Base-by-base conservation (phyloP, 2,888 invertebrate genomes). In the Eupithecia centaureata region DNA sequence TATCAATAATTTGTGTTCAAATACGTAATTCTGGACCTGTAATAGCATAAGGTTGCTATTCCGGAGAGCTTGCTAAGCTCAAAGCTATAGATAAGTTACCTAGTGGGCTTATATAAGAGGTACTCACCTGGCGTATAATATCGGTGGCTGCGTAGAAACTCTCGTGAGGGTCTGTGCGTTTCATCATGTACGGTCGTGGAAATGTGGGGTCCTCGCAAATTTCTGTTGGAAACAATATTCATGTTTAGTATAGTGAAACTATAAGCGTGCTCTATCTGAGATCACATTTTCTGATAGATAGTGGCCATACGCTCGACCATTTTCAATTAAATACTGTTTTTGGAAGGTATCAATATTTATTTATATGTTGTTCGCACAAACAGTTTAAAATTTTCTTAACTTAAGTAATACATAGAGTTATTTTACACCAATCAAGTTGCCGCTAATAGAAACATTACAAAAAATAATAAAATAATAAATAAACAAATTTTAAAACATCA, bases 101-200 rank as follows among this genome's bases (percentile, higher is more conserved):
- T 18, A 51, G 51, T 51, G 27, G 15, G 15, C n/a, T 52, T 42
- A 47, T 47, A 22, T 10, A 47, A 32, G 12, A 8, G 60, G 65
- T 81, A 92, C 92, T 90, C 77, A 92, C 92, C 72, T 92, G 96
- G 76, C 92, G 96, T 79, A 96, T 94, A 79, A 97, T 96, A 82
- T 97, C 96, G 1, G 96, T 96, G 52, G 96, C 96, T 1, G 96
- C 96, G 82, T 97, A 97, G 87, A 96, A 96, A 79, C 95, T 95
- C 77, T 92, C 92, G 65, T 88, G 89, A 0, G 91, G 92, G 70
- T 92, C 92, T 4, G 90, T 85, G 4, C 92, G 83, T 71, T 91
- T 92, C 91, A 92, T 92, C 92, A 92, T 90, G 81, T 93, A 93
- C 28, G 92, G 92, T 5, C 92, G 83, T 2, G 92, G 92, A 69